Evolutionary conservation across 2,113 vertebrate genomes (phyloP).

Genomic region (Macaca mulatta): DNA sequence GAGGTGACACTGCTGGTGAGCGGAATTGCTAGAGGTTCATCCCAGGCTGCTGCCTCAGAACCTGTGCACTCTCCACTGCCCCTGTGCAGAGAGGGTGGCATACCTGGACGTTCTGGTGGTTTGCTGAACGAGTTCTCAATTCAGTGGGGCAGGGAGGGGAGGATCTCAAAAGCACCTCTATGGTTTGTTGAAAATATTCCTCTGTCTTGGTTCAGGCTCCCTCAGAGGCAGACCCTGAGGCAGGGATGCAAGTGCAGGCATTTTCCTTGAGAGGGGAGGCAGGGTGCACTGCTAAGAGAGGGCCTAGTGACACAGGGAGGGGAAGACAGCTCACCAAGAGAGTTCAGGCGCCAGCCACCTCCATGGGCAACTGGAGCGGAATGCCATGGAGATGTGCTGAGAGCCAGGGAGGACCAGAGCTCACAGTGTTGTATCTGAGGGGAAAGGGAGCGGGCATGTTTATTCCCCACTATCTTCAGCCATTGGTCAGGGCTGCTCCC

Average conservation of each 20-base stretch:
- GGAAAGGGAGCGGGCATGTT: background rate
- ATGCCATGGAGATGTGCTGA: background rate
- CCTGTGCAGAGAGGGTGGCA: background rate
- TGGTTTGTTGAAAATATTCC: background rate
- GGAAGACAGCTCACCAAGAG: background rate
- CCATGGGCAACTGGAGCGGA: background rate
- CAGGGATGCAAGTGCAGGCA: background rate
- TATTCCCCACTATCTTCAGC: background rate
- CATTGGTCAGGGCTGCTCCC: background rate
- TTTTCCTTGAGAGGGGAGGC: background rate
- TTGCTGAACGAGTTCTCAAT: background rate
- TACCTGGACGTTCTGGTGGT: background rate
- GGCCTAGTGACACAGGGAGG: rapidly evolving
- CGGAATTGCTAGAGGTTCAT: background rate
- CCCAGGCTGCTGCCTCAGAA: background rate
- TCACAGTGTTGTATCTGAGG: background rate
- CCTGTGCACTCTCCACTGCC: no score
- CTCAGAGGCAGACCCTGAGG: background rate
- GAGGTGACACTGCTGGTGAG: background rate
- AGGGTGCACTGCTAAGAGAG: rapidly evolving
- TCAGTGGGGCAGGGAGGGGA: background rate
- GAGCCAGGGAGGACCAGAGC: background rate
- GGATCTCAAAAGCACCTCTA: background rate
- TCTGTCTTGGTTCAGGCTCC: background rate
- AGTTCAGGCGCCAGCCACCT: rapidly evolving